A percentile compares a stretch with the other conserved stretches of the same genome.
Evolutionary conservation across 2,113 vertebrate species (phyloP).

Genomic region (Fregetta grallaria): DNA sequence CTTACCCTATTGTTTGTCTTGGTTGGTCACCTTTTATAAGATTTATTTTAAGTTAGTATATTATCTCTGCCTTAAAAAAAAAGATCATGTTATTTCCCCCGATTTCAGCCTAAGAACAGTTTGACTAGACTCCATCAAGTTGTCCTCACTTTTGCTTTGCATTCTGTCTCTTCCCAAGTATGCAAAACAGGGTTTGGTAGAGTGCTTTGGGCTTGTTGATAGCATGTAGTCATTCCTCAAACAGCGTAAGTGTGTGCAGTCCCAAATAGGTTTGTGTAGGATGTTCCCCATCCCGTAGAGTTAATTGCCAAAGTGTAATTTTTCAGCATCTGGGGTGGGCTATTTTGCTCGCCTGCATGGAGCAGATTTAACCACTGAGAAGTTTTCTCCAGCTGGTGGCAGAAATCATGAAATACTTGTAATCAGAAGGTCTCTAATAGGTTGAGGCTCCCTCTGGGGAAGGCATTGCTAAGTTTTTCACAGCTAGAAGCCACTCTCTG

Average conservation of each 20-base stretch:
- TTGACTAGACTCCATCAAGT: background rate
- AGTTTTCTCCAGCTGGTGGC: background rate
- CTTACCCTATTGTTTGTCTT: background rate
- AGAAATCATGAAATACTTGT: background rate
- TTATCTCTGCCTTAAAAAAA: background rate
- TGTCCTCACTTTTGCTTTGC: background rate
- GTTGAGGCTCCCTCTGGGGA: background rate
- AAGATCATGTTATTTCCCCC: background rate
- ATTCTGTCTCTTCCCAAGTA: background rate
- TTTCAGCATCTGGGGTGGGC: background rate
- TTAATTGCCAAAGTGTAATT: conserved; percentile 15
- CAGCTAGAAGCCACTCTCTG: background rate
- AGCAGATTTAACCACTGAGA: background rate
- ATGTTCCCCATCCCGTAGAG: background rate
- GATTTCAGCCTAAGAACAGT: background rate
- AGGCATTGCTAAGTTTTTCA: background rate
- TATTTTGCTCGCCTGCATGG: background rate
- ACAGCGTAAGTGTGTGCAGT: background rate
- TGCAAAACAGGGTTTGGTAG: background rate
- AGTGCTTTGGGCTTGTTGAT: background rate
- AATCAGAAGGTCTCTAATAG: background rate
- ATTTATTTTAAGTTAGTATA: background rate
- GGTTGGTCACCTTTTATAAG: background rate
- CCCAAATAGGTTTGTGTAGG: background rate
- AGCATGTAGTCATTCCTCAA: background rate